These are phyloP conservation scores for Nyleta sp. DNA, from an alignment of 2,888 invertebrate genomes.

Conservation along the genomic window DNA sequence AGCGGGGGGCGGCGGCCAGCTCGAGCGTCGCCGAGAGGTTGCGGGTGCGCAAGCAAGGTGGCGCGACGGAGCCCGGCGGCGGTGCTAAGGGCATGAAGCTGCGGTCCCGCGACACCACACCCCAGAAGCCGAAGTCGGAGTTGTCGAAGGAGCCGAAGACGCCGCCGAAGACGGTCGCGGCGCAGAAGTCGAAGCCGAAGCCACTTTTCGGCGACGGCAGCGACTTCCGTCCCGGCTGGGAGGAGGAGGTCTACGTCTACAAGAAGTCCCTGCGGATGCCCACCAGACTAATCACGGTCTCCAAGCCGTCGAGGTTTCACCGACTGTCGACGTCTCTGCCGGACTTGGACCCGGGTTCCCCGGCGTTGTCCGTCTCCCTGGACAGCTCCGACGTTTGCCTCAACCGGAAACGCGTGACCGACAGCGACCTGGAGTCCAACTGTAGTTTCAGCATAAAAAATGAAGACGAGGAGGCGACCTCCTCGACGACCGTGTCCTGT, in stretches of 20 bases:
- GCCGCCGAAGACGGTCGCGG: slow-evolving; percentile 33
- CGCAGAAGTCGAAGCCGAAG: slow-evolving; percentile 81
- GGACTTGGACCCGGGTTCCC: slow-evolving; percentile 90
- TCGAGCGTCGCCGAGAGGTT: slow-evolving; percentile 78
- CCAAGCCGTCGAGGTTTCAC: slow-evolving; percentile 88
- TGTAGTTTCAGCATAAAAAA: slow-evolving; percentile 85
- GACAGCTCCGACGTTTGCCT: slow-evolving; percentile 82
- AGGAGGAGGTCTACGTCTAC: slow-evolving; percentile 91
- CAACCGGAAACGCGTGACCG: slow-evolving; percentile 80
- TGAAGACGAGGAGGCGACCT: slow-evolving; percentile 87
- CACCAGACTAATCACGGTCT: slow-evolving; percentile 90
- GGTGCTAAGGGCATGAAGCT: slow-evolving; percentile 74
- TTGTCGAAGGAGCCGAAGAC: slow-evolving; percentile 78
- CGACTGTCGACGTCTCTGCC: slow-evolving; percentile 90
- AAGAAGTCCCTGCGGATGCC: slow-evolving; percentile 93
- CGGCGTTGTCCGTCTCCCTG: slow-evolving; percentile 86
- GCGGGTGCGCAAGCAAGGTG: slow-evolving; percentile 75
- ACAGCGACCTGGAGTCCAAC: slow-evolving; percentile 88
- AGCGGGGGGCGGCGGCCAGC: slow-evolving; percentile 44
- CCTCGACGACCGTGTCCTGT: slow-evolving; percentile 87
- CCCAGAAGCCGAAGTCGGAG: slow-evolving; percentile 73
- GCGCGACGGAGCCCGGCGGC: slow-evolving; percentile 52
- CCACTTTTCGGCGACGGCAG: slow-evolving; percentile 88
- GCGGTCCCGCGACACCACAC: slow-evolving; percentile 76
- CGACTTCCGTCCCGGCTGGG: slow-evolving; percentile 91